These are phyloP conservation scores for Aix galericulata DNA, from an alignment of 2,113 vertebrate species.

Conservation along the genomic window DNA sequence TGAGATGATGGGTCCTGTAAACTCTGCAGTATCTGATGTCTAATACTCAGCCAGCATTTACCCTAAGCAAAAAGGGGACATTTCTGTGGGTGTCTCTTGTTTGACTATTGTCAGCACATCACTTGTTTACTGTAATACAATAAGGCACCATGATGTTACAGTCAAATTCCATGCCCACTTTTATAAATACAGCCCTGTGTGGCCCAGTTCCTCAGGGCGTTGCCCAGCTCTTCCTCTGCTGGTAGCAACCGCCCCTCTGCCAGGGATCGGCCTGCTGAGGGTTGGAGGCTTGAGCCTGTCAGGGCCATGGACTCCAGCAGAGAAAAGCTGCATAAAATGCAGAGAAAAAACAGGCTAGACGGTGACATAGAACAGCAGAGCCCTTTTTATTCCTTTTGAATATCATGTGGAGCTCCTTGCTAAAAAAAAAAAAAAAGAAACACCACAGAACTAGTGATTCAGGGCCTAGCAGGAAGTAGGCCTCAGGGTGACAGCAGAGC, in stretches of 20 bases:
- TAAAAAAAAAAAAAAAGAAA: not conserved
- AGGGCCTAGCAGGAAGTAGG: not conserved
- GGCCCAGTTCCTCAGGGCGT: not conserved
- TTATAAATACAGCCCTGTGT: not conserved
- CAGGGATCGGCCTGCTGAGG: not conserved
- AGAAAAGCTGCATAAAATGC: not conserved
- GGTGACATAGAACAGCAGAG: not conserved
- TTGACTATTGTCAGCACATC: not conserved
- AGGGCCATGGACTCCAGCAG: not conserved
- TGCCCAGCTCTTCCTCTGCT: not conserved
- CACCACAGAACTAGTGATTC: not conserved
- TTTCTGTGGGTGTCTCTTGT: not conserved
- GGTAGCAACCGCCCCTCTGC: not conserved
- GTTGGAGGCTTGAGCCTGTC: not conserved
- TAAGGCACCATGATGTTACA: accelerated
- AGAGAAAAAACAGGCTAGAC: not conserved
- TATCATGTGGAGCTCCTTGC: not conserved
- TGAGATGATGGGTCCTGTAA: not conserved
- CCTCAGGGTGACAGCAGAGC: not conserved
- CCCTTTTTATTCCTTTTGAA: not conserved
- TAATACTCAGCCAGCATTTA: not conserved
- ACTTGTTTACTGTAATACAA: not conserved
- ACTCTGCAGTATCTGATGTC: not conserved
- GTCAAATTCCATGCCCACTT: not conserved
- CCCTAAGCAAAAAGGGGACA: not conserved